Base-by-base conservation (phyloP, 1,140 invertebrate genomes). In the Papilio xuthus region DNA sequence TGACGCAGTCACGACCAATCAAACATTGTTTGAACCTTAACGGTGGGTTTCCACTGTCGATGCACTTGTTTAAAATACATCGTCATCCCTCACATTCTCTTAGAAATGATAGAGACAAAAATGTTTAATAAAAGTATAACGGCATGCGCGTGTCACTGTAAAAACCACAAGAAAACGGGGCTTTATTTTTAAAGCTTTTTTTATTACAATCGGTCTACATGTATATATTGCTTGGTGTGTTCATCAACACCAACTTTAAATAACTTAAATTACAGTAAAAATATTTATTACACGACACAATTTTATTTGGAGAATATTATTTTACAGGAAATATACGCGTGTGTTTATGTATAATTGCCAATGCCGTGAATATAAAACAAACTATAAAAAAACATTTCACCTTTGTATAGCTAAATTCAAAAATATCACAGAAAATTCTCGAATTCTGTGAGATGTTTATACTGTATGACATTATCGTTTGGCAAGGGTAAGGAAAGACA, bases 111-210 rank as follows among this genome's bases (percentile, higher is more conserved):
- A 37, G 32, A 37, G 32, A 37, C 2, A 1, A 37, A 1, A 7
- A 37, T 37, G 32, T 37, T 37, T 1, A 37, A 37, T 37, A 0
- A 4, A 37, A 37, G 32, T 3, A 7, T 37, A 4, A 37, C 32
- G 7, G 32, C 32, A 1, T 4, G 4, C 32, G 32, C 4, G 7
- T 37, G 7, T 37, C 32, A 1, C 2, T 4, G 56, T 67, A 67
- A 15, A 26, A 26, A 8, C 60, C 13, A 28, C 13, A 28, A 6
- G 60, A 12, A 60, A 20, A 28, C 60, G 8, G 4, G 26, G 60
- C 60, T 67, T 67, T 4, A 67, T 63, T 63, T 63, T 4, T 63
- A 63, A 63, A 13, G n/a, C 26, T 26, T 8, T 67, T 60, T 63
- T 18, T 28, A 63, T 60, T 60, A 26, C 56, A 60, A 60, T 60